These are phyloP conservation scores for Sciurus vulgaris DNA, from an alignment of 2,797 vertebrate species.

Conservation along the genomic window DNA sequence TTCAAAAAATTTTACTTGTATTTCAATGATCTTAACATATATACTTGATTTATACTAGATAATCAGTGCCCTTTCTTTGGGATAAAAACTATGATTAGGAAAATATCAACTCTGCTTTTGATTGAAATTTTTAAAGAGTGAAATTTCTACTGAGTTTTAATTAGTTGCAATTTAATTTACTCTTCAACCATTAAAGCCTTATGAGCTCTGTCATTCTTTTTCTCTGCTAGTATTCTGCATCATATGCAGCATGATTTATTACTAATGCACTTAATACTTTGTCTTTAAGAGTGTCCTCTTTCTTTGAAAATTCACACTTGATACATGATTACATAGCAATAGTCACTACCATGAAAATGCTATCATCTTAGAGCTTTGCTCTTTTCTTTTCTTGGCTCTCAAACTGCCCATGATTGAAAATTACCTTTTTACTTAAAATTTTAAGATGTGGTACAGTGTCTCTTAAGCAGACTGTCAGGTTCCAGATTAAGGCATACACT, in stretches of 20 bases:
- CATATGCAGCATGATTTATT: not conserved
- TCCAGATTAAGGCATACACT: not conserved
- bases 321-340: not conserved
- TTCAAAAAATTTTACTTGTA: not conserved
- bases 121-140: conserved; percentile 58
- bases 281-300: not conserved
- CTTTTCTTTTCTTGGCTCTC: conserved; percentile 48
- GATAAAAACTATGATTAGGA: conserved; percentile 17
- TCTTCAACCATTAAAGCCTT: conserved; percentile 24
- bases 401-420: conserved; percentile 37
- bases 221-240: conserved; percentile 34
- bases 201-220: conserved; percentile 15
- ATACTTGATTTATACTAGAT: not conserved
- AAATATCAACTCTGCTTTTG: conserved; percentile 55
- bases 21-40: conserved; percentile 4
- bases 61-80: not conserved
- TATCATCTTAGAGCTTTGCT: not conserved
- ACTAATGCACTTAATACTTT: conserved; percentile 13
- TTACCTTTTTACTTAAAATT: not conserved
- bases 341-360: not conserved
- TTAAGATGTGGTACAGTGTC: not conserved
- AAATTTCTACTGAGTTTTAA: conserved; percentile 36
- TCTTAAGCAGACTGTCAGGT: not conserved
- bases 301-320: conserved; percentile 52
- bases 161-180: conserved; percentile 61